Evolutionary conservation across 2,113 vertebrate species (phyloP), one percentile per base, ranked within the genome.

Genomic region (Spea multiplicata): DNA sequence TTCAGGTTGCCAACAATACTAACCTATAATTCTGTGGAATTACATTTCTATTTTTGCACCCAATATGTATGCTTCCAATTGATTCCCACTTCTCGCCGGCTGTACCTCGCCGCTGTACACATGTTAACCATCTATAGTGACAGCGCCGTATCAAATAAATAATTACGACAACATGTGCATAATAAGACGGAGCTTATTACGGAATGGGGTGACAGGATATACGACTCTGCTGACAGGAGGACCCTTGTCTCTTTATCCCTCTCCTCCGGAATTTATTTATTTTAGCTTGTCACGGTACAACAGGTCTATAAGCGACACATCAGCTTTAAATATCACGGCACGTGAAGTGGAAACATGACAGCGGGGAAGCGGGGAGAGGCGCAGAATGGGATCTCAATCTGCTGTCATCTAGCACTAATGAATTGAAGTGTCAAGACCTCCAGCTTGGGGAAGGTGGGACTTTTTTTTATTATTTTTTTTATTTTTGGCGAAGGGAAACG

Each of bases 361-460:
- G 88, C 83, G 69, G 88, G 84, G 81, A 86, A 89, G 85, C 82
- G 80, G 86, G 86, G 91, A 87, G 91, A 89, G 83, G 88, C 88
- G 89, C 85, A 89, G 88, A 82, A 53, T 81, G 72, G 74, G 68
- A 78, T 81, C 89, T 90, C 87, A 86, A 88, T 85, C 77, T 86
- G 86, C 89, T 93, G 92, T 92, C 90, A 92, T 88, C 82, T 74
- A 84, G 82, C 88, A 89, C 91, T 93, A 93, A 94, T 92, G 91
- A 94, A 92, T 91, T 89, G 88, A 87, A 90, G 84, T 86, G 84
- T 45, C 67, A 64, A 44, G 12, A 70, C 10, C n/a, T 17, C 69
- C 14, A 48, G 14, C 68, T 53, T 17, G 14, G 30, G 4, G 55
- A 9, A 59, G 3, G 30, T 50, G 13, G 3, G 52, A 44, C 69